A percentile compares a stretch with the other conserved stretches of the same genome.
Conservation (phyloP, 1,140 invertebrate species). For the Cepaea nemoralis region DNA sequence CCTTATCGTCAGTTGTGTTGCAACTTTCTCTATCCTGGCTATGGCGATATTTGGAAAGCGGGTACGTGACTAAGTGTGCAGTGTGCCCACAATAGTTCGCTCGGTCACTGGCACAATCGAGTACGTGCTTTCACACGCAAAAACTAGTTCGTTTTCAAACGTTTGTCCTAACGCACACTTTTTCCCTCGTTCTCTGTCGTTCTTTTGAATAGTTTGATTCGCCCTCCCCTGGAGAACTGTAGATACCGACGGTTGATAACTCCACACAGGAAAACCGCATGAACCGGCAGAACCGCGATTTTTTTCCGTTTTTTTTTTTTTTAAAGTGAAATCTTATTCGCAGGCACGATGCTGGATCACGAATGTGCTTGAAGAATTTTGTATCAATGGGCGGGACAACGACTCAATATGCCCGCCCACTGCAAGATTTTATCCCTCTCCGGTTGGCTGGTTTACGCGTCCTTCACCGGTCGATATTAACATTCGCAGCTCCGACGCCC, state of each 20-base stretch:
- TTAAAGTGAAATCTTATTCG: background rate
- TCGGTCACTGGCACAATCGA: constrained; percentile 1
- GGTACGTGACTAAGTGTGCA: constrained; percentile 1
- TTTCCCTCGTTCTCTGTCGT: background rate
- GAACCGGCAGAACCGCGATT: background rate
- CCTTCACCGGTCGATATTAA: background rate
- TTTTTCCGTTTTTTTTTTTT: no score
- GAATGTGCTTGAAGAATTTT: background rate
- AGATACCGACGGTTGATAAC: background rate
- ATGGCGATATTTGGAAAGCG: background rate
- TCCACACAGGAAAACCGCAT: background rate
- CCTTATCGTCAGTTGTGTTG: background rate
- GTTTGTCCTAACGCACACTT: background rate
- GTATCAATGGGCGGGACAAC: background rate
- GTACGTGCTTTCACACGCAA: constrained; percentile 9
- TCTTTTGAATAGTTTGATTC: constrained; percentile 1
- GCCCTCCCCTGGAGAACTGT: background rate
- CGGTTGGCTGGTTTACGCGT: background rate
- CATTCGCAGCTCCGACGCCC: background rate
- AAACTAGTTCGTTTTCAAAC: background rate
- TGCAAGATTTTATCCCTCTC: background rate
- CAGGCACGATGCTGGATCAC: background rate
- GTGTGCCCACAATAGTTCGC: constrained; percentile 3
- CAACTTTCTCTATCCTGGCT: background rate
- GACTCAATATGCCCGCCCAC: background rate